These are phyloP conservation scores for Tanypteryx hageni DNA, from an alignment of 2,888 invertebrate species.

Conservation along the genomic window DNA sequence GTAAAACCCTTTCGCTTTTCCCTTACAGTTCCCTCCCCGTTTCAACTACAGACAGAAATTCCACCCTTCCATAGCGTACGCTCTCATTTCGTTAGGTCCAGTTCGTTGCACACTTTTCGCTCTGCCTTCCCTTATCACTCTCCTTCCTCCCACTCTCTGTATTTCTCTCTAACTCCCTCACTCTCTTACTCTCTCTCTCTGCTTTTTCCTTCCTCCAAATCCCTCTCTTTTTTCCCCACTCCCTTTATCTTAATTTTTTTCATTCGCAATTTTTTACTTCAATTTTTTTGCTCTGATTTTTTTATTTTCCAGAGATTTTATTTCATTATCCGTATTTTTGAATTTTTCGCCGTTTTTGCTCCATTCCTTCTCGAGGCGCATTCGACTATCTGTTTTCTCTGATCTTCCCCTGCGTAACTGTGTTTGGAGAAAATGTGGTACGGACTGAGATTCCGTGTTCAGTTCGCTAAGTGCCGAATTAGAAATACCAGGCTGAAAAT, in stretches of 20 bases:
- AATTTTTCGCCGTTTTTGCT: background rate
- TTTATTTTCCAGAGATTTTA: no score
- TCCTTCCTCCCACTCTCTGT: no score
- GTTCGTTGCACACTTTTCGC: constrained; percentile 8
- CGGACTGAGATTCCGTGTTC: no score
- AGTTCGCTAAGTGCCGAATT: no score
- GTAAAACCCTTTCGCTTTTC: background rate
- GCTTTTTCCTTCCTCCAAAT: background rate
- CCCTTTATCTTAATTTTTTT: background rate
- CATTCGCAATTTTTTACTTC: background rate
- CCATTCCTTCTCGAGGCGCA: background rate
- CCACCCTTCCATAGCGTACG: background rate
- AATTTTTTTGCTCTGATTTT: background rate
- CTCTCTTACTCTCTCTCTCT: background rate
- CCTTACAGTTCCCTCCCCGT: background rate
- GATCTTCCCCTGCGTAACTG: no score
- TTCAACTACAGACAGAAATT: background rate
- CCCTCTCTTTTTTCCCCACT: background rate
- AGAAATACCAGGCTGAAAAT: no score
- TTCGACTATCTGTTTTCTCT: no score
- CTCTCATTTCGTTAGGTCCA: constrained; percentile 36
- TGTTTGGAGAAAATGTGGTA: no score
- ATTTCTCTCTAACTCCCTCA: no score
- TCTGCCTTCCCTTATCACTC: background rate
- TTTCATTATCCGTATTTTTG: no score